Evolutionary conservation across 35 echinoderm and acorn worm species (phyloP), one percentile per base, ranked within the genome.

Genomic region (Amphiura filiformis): DNA sequence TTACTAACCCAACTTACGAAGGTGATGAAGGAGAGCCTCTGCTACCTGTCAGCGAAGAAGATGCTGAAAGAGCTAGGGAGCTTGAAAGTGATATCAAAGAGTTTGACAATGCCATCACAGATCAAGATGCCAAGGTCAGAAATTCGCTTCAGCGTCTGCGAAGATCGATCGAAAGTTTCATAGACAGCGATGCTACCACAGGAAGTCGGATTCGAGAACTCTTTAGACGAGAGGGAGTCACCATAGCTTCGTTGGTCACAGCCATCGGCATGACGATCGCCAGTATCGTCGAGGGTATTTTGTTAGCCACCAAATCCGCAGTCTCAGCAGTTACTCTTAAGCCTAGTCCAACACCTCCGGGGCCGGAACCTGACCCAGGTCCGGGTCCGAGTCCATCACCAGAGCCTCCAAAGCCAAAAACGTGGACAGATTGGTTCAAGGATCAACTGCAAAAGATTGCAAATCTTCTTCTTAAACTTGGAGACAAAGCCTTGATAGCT

Each of bases 341-440:
- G 9, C 17, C 28, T 15, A 70, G 26, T 13, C 15, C 61, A n/a
- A 70, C 28, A 15, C 15, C 61, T 15, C 61, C 61, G 3, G 26
- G 3, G 26, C 26, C 61, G 26, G 26, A 70, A 70, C 15, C 61
- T 52, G 7, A 7, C 44, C 44, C 44, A 70, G 28, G 28, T 2
- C 41, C 41, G 17, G 41, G 17, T 47, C 41, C 41, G 26, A n/a
- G 61, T 1, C 61, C 61, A 26, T 4, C 4, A 9, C 41, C 41
- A 47, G 61, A n/a, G 61, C 61, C 61, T 15, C 61, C 61, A n/a
- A 70, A 70, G 28, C 61, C 61, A 70, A 70, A 70, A 70, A 70
- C 61, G 15, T 70, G 61, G 61, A 15, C 17, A 26, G 78, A 80
- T 7, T 80, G 78, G 78, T 37, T 36, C 34, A 80, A 80, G 35